Base-by-base conservation (phyloP, 2,113 vertebrate genomes). In the Alethe castanea region DNA sequence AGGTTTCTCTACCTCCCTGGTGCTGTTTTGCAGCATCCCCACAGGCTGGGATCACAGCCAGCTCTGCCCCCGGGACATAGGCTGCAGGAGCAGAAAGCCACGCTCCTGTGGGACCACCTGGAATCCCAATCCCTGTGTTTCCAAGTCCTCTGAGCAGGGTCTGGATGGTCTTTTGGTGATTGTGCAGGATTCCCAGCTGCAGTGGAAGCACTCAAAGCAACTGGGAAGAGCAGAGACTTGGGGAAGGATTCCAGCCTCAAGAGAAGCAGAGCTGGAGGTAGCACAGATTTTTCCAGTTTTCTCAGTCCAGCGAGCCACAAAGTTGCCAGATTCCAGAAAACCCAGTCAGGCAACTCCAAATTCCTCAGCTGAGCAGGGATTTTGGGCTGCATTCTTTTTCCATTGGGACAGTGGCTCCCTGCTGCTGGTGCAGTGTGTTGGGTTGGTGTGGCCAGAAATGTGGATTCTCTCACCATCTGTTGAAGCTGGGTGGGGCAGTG, bases 21-120 rank as follows among this genome's bases (percentile, higher is more conserved):
- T 2, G 26, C 52, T 59, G 36, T 1, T 9, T 61, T 54, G 13
- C 54, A 59, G 89, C 47, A 66, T 8, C 57, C 40, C 0, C 0
- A 9, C 0, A 8, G 47, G 72, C 36, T 0, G 2, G 28, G 35
- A 31, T 67, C 3, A 0, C 81, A 86, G 64, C 42, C 0, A 0
- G 35, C 48, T 52, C 76, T 76, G 50, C 23, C 48, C 28, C 2
- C 5, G 71, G 62, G 44, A 35, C 1, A 8, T 20, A 11, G 59
- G 19, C 38, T 33, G 76, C 71, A 24, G 62, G 5, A 91, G 45
- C 67, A 33, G 36, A 48, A 13, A 48, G 6, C 33, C 19, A 9
- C 6, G 0, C 24, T 78, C 36, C 36, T 1, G 0, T 45, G 47
- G 47, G 48, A 9, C 36, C 54, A 35, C 40, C 42, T 42, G 62